Base-by-base conservation (phyloP, 2,888 invertebrate genomes). In the Erynnis tages region DNA sequence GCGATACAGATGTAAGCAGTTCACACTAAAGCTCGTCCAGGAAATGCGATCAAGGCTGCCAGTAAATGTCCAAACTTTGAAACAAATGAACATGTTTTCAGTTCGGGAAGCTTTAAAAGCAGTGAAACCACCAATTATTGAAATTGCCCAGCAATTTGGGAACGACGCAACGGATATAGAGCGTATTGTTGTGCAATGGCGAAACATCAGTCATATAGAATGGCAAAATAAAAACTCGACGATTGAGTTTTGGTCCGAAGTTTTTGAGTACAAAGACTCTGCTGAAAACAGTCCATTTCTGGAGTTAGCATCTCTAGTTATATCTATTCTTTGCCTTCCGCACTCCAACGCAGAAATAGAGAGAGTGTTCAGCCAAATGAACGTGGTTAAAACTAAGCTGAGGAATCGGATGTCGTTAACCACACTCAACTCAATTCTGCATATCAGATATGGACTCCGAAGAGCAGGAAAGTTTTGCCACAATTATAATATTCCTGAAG, bases 331-430 rank as follows among this genome's bases (percentile, higher is more conserved):
- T 16, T 35, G 32, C 4, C 45, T 64, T 19, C 61, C 62, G 16
- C 58, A 60, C 52, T 63, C 60, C 5, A 65, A 62, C 10, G 59
- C 60, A 14, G 59, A 65, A 45, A 56, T 65, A 17, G 62, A 63
- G 52, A 30, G 61, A 29, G 37, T 57, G 19, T 65, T 63, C 38
- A 63, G 62, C 34, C 30, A 34, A 48, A 58, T 65, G 55, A 65
- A 61, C 35, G 52, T 61, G 30, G 48, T 62, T 11, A 64, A 64
- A 37, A 60, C 48, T 19, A 61, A 63, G 54, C 48, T 58, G 7
- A 40, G 63, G 17, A 61, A 61, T 34, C 52, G 48, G 17, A 30
- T 63, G 44, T 25, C 58, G 13, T 7, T 30, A 25, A 8, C 7
- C 4, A 50, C 50, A 8, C 8, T 55, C 50, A 57, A 53, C 40